phyloP scores from a whole-genome alignment of 2,888 invertebrate genomes.

The Chouioia cunea region DNA sequence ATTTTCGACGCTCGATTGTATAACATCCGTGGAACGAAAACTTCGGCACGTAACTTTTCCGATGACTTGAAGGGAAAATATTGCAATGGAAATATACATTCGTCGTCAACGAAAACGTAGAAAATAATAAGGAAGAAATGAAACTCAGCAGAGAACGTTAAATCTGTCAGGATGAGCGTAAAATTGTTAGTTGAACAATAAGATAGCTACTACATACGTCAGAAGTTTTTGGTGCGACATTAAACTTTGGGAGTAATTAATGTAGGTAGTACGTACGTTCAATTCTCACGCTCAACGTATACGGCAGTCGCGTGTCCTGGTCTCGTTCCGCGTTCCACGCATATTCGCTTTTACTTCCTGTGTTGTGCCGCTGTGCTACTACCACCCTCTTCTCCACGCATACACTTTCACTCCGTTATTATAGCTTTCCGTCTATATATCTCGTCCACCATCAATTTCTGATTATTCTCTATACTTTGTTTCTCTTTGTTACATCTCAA shows the following conservation, averaged over 20 bases:
- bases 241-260: constrained; percentile 51
- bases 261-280: constrained; percentile 40
- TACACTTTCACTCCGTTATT: background rate
- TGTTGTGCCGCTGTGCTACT: background rate
- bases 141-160: no score
- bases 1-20: no score
- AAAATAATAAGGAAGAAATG: no score
- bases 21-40: no score
- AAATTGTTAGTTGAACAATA: no score
- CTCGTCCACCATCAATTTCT: background rate
- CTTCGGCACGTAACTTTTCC: no score
- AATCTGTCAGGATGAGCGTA: no score
- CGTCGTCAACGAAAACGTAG: no score
- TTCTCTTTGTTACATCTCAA: constrained; percentile 10
- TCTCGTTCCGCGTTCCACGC: constrained; percentile 52
- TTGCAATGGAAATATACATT: no score
- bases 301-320: constrained; percentile 52
- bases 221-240: background rate
- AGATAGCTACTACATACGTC: background rate
- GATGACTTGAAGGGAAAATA: no score
- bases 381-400: background rate
- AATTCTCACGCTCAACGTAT: constrained; percentile 43
- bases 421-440: background rate
- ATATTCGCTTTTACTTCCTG: constrained; percentile 46
- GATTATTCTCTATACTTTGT: background rate